Evolutionary conservation across 2,888 invertebrate genomes (phyloP).

Genomic region (Escarpia spicata): DNA sequence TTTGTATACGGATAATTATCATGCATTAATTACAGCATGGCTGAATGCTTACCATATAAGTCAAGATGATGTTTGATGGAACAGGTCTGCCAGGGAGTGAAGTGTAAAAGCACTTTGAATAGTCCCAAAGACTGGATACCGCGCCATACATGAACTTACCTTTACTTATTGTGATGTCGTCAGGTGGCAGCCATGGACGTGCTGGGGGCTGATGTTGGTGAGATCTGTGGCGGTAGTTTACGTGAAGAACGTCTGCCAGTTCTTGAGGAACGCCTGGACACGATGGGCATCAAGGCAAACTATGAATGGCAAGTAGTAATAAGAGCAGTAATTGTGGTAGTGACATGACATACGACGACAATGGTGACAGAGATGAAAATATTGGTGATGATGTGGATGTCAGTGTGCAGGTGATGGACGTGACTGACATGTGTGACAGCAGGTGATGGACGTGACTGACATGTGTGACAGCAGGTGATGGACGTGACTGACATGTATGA

Average conservation of each 20-base stretch:
- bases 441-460: neutral
- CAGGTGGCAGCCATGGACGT: conserved; percentile 78
- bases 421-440: no score
- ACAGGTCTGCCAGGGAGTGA: no score
- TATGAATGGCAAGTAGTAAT: conserved; percentile 51
- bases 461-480: neutral
- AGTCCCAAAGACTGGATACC: no score
- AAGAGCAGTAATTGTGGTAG: neutral
- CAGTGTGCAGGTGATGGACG: no score
- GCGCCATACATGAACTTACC: neutral
- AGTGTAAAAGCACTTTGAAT: no score
- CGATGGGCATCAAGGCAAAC: conserved; percentile 41
- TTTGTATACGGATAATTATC: no score
- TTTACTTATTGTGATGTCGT: neutral
- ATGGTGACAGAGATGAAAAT: neutral
- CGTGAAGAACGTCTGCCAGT: conserved; percentile 80
- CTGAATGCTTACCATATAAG: no score
- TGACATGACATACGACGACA: neutral
- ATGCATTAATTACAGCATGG: no score
- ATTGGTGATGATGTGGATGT: neutral
- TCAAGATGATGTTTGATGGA: no score
- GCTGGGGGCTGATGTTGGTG: conserved; percentile 87
- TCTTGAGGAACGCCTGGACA: conserved; percentile 47
- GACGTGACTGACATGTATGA: no score
- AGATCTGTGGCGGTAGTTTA: conserved; percentile 93